A percentile compares a stretch with the other conserved stretches of the same genome.
These are phyloP conservation scores for Datnioides undecimradiatus DNA, from an alignment of 2,113 vertebrate genomes.

Conservation along the genomic window DNA sequence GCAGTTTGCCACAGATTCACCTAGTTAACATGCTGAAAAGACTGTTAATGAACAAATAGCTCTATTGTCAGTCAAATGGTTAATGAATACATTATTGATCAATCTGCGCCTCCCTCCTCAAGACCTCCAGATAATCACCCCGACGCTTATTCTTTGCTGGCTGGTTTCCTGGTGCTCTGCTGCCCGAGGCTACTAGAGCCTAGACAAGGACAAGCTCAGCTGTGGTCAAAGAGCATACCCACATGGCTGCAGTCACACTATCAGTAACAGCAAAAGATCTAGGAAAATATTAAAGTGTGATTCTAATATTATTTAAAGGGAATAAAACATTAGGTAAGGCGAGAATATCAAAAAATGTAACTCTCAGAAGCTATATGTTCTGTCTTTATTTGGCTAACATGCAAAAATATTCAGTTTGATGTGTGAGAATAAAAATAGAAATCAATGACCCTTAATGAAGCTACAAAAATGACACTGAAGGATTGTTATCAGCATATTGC, in stretches of 20 bases:
- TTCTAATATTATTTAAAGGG: slow-evolving; percentile 61
- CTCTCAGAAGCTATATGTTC: slow-evolving; percentile 51
- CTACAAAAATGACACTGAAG: slow-evolving; percentile 58
- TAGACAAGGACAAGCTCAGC: slow-evolving; percentile 60
- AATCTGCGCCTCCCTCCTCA: slow-evolving; percentile 56
- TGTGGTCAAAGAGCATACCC: slow-evolving; percentile 64
- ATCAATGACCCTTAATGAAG: slow-evolving; percentile 70
- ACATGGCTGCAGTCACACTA: slow-evolving; percentile 46
- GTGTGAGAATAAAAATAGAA: slow-evolving; percentile 67
- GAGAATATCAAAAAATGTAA: slow-evolving; percentile 44
- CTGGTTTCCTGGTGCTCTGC: slow-evolving; percentile 57
- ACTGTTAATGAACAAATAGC: slow-evolving; percentile 64
- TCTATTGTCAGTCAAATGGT: slow-evolving; percentile 64
- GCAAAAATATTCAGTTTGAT: slow-evolving; percentile 74
- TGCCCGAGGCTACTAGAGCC: slow-evolving; percentile 66
- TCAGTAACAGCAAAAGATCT: slow-evolving; percentile 49
- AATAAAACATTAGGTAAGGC: slow-evolving; percentile 71
- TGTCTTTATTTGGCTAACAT: slow-evolving; percentile 68
- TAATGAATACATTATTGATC: slow-evolving; percentile 84
- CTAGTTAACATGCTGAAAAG: slow-evolving; percentile 57
- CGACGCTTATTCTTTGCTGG: slow-evolving; percentile 65
- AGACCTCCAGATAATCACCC: slow-evolving; percentile 76
- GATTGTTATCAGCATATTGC: slow-evolving; percentile 70
- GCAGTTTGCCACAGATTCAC: slow-evolving; percentile 33
- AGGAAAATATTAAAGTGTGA: slow-evolving; percentile 54